A percentile compares a stretch with the other conserved stretches of the same genome.
Conservation (phyloP, 1,140 invertebrate species). For the Pseudomyrmex cubaensis region DNA sequence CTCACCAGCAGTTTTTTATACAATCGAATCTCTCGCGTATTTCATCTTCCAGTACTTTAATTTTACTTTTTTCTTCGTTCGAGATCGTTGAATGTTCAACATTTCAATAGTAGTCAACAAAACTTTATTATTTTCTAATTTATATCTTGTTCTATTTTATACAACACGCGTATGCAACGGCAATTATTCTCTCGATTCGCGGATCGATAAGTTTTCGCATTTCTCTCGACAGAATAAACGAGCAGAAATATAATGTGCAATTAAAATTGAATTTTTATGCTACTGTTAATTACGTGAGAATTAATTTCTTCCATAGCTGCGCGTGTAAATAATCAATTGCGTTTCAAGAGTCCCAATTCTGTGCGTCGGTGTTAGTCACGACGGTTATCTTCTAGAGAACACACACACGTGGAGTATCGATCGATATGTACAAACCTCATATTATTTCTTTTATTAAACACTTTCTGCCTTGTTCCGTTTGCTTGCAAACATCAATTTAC, state of each 20-base stretch:
- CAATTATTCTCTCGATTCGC: neutral
- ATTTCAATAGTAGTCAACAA: neutral
- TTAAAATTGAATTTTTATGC: slow-evolving; percentile 32
- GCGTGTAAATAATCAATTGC: no score
- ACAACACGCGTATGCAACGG: neutral
- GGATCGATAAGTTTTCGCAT: neutral
- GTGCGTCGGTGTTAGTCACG: neutral
- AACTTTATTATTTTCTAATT: neutral
- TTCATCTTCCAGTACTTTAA: neutral
- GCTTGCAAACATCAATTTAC: slow-evolving; percentile 45
- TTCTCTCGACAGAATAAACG: neutral
- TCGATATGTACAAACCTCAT: slow-evolving; percentile 6
- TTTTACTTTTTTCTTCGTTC: slow-evolving; percentile 23
- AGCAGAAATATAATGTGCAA: neutral
- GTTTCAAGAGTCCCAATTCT: no score
- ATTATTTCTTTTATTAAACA: slow-evolving; percentile 38
- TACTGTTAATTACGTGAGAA: slow-evolving; percentile 3
- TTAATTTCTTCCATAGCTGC: neutral
- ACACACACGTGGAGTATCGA: slow-evolving; percentile 17
- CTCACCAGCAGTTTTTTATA: slow-evolving; percentile 9
- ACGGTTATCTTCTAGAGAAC: neutral
- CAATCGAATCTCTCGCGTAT: slow-evolving; percentile 15
- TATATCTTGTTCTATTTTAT: no score
- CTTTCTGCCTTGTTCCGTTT: slow-evolving; percentile 1
- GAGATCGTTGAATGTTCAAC: neutral